These are phyloP conservation scores for Andricus quercusramuli DNA, from an alignment of 2,888 invertebrate genomes.

Conservation along the genomic window DNA sequence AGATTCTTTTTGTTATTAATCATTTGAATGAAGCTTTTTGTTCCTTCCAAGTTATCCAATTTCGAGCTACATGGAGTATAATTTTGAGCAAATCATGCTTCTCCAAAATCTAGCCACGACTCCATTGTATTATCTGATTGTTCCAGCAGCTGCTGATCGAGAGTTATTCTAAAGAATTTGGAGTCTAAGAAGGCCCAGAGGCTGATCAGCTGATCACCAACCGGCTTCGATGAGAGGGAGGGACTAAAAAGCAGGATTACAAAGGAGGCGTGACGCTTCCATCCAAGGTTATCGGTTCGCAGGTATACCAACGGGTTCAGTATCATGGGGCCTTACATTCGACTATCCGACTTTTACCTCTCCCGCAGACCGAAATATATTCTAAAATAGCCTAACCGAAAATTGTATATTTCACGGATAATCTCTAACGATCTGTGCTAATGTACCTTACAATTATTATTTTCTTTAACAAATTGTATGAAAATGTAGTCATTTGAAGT, in stretches of 20 bases:
- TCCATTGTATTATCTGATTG: conserved; percentile 12
- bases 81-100: conserved; percentile 29
- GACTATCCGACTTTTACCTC: not conserved
- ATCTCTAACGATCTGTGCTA: not conserved
- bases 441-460: no score
- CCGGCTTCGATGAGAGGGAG: conserved; percentile 55
- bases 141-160: conserved; percentile 37
- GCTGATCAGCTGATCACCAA: conserved; percentile 56
- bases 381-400: conserved; percentile 10
- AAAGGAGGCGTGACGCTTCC: conserved; percentile 57
- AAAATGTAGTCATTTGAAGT: no score
- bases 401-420: not conserved
- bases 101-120: conserved; percentile 19
- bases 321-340: conserved; percentile 42
- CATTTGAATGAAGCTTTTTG: not conserved
- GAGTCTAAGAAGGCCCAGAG: conserved; percentile 21
- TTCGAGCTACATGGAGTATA: not conserved
- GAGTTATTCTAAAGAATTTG: conserved; percentile 12
- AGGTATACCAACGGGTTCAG: conserved; percentile 49
- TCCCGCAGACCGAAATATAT: not conserved
- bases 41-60: not conserved
- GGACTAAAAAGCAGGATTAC: conserved; percentile 54
- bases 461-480: no score
- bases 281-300: conserved; percentile 59
- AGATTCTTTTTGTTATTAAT: not conserved